Percentiles rank a stretch among this genome's conserved stretches.
These are phyloP conservation scores for Galeruca laticollis DNA, from an alignment of 2,888 invertebrate species.

Conservation along the genomic window DNA sequence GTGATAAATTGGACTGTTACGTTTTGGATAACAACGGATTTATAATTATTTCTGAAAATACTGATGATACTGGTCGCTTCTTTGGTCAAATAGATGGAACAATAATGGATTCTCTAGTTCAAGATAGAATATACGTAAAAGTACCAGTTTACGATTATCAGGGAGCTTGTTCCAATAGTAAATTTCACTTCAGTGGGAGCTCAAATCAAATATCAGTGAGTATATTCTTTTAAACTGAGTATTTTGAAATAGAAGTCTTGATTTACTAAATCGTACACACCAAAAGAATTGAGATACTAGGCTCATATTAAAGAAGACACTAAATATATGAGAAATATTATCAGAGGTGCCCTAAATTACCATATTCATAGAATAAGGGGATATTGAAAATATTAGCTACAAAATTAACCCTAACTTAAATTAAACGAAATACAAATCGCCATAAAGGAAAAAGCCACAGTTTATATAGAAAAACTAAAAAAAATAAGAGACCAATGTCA, in stretches of 20 bases:
- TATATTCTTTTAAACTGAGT: slow-evolving; percentile 22
- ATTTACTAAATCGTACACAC: no score
- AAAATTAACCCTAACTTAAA: no score
- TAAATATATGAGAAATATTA: no score
- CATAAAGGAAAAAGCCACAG: no score
- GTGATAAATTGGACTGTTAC: slow-evolving; percentile 91
- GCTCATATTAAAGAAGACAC: no score
- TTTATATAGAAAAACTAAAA: no score
- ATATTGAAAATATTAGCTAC: no score
- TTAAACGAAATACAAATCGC: no score
- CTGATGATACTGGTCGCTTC: slow-evolving; percentile 89
- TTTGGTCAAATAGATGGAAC: slow-evolving; percentile 95
- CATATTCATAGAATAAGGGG: no score
- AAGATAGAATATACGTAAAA: slow-evolving; percentile 90
- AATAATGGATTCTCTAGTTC: slow-evolving; percentile 92
- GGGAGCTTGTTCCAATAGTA: slow-evolving; percentile 82
- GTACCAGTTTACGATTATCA: slow-evolving; percentile 91
- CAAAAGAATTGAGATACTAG: no score
- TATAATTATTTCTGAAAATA: slow-evolving; percentile 89
- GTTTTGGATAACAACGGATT: slow-evolving; percentile 95
- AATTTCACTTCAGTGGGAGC: slow-evolving; percentile 74
- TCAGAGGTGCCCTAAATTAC: no score
- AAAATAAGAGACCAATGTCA: no score
- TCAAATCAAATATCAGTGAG: slow-evolving; percentile 65
- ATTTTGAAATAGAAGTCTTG: neutral